These are phyloP conservation scores for Mechanitis messenoides DNA, from an alignment of 2,888 invertebrate genomes.

Conservation along the genomic window DNA sequence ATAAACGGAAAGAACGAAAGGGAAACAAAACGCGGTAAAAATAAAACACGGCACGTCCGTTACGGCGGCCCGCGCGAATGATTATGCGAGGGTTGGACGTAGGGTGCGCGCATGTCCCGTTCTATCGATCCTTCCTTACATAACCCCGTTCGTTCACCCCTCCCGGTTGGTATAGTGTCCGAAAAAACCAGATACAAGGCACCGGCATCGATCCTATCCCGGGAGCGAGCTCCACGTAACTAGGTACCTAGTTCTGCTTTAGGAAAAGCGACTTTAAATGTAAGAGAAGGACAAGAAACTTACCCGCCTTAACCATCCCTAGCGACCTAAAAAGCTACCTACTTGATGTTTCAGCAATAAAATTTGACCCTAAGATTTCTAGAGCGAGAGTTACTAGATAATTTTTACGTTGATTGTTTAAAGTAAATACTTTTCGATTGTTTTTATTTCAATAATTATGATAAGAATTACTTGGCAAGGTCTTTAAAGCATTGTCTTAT, in stretches of 20 bases:
- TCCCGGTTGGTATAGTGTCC: conserved; percentile 70
- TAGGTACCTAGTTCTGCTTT: conserved; percentile 27
- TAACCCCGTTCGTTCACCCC: conserved; percentile 75
- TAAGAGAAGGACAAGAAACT: conserved; percentile 23
- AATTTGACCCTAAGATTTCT: conserved; percentile 35
- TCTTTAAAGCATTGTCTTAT: not conserved
- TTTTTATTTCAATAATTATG: conserved; percentile 11
- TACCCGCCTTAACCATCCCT: conserved; percentile 26
- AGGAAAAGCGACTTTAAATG: conserved; percentile 29
- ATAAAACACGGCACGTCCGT: conserved; percentile 71
- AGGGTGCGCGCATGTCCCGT: conserved; percentile 54
- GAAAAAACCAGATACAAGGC: conserved; percentile 72
- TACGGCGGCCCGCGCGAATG: conserved; percentile 69
- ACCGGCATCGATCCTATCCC: conserved; percentile 64
- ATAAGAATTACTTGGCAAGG: conserved; percentile 14
- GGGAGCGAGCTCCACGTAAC: conserved; percentile 41
- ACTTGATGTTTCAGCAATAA: conserved; percentile 35
- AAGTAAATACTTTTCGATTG: conserved; percentile 12
- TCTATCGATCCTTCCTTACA: conserved; percentile 66
- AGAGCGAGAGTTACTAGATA: conserved; percentile 24
- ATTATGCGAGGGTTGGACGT: conserved; percentile 50
- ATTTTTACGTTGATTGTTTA: conserved; percentile 17
- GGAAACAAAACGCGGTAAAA: conserved; percentile 77
- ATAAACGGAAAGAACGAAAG: conserved; percentile 78
- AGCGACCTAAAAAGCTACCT: conserved; percentile 37